Percentiles rank a stretch among this genome's conserved stretches.
Conservation (phyloP, 35 echinoderm and acorn worm species). For the Patiria miniata region DNA sequence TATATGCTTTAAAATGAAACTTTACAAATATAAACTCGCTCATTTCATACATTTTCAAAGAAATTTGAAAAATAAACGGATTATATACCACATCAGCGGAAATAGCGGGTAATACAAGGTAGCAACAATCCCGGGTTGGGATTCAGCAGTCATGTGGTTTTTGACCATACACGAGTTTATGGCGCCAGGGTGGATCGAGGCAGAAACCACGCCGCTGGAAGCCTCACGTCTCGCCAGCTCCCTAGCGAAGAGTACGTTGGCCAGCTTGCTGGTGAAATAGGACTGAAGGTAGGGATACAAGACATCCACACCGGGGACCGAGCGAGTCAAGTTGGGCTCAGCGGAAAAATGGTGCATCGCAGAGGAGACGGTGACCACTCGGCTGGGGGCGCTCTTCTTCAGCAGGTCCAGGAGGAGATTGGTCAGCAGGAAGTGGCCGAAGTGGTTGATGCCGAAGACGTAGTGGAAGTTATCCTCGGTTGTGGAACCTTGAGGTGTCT, state of each 20-base stretch:
- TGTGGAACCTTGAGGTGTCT: background rate
- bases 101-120: background rate
- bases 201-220: constrained; percentile 60
- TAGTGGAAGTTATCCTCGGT: constrained; percentile 31
- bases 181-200: constrained; percentile 71
- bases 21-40: too few relatives aligned
- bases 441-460: constrained; percentile 51
- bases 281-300: constrained; percentile 45
- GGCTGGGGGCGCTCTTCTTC: constrained; percentile 51
- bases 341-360: background rate
- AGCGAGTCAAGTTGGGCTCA: background rate
- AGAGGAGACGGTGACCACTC: constrained; percentile 60
- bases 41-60: too few relatives aligned
- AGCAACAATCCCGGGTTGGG: background rate
- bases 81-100: background rate
- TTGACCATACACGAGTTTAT: background rate
- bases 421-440: constrained; percentile 67
- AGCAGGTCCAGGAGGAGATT: constrained; percentile 57
- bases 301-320: background rate
- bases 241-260: constrained; percentile 76
- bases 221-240: constrained; percentile 53
- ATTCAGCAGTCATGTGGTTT: background rate
- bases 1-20: too few relatives aligned
- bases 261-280: constrained; percentile 81
- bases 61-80: too few relatives aligned